Percentiles rank a stretch among this genome's conserved stretches.
phyloP scores from a whole-genome alignment of 2,113 vertebrate species.

The Saiga tatarica region DNA sequence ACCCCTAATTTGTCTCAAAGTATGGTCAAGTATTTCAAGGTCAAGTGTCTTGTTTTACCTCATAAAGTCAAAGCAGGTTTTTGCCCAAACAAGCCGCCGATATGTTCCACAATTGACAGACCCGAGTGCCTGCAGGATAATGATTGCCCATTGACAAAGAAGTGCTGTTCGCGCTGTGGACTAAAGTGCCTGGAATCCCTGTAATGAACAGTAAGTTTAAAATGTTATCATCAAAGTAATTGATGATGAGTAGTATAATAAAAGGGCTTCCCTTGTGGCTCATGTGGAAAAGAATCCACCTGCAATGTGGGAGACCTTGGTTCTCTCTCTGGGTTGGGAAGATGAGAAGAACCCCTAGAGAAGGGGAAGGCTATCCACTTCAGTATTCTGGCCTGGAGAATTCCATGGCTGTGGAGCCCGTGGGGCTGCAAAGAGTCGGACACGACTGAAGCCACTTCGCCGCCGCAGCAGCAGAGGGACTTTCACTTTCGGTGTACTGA shows the following conservation, averaged over 20 bases:
- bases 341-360: neutral
- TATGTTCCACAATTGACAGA: neutral
- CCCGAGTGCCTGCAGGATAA: slow-evolving; percentile 30
- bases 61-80: slow-evolving; percentile 56
- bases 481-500: neutral
- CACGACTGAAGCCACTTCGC: neutral
- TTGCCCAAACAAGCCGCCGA: neutral
- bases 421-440: neutral
- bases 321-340: neutral
- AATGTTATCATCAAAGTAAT: neutral
- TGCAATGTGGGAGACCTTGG: neutral
- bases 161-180: slow-evolving; percentile 62
- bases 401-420: neutral
- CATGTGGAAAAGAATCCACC: neutral
- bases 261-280: neutral
- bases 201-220: neutral
- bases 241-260: neutral
- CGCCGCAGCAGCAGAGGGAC: neutral
- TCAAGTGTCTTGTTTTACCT: slow-evolving; percentile 23
- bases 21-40: neutral
- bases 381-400: neutral
- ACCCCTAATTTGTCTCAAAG: neutral
- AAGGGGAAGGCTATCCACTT: neutral
- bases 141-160: neutral
- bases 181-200: neutral